phyloP scores from a whole-genome alignment of 2,797 vertebrate species.

The Pangasius sanitwongsei region DNA sequence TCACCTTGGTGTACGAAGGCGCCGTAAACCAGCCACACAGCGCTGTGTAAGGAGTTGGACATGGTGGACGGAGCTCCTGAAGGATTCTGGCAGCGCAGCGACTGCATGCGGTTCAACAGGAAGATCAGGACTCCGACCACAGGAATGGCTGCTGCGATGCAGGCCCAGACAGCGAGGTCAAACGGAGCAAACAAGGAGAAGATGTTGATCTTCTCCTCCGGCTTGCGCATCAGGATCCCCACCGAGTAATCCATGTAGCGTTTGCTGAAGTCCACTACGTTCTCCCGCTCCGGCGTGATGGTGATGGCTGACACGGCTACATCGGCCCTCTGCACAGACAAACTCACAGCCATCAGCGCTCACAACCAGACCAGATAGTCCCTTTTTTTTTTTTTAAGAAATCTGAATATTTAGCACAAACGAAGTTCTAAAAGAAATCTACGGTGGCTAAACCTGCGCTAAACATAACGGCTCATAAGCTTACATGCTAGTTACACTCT shows the following conservation, averaged over 20 bases:
- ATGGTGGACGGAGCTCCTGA: constrained; percentile 62
- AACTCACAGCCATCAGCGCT: background rate
- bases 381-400: background rate
- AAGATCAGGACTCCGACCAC: constrained; percentile 94
- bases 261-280: constrained; percentile 96
- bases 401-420: too few relatives aligned
- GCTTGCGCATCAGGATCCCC: constrained; percentile 89
- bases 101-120: constrained; percentile 90
- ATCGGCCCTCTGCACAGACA: constrained; percentile 84
- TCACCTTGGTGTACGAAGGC: constrained; percentile 96
- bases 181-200: constrained; percentile 96
- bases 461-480: background rate
- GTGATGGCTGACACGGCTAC: constrained; percentile 94
- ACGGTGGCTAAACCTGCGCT: background rate
- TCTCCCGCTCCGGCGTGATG: constrained; percentile 93
- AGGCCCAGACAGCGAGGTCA: constrained; percentile 95
- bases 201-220: constrained; percentile 96
- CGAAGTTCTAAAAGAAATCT: background rate
- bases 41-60: constrained; percentile 86
- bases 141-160: constrained; percentile 90
- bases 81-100: constrained; percentile 76
- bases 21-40: constrained; percentile 96
- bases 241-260: constrained; percentile 98
- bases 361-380: background rate
- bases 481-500: background rate